Evolutionary conservation across 1,140 invertebrate species (phyloP).

Genomic region (Drosophila malerkotliana): DNA sequence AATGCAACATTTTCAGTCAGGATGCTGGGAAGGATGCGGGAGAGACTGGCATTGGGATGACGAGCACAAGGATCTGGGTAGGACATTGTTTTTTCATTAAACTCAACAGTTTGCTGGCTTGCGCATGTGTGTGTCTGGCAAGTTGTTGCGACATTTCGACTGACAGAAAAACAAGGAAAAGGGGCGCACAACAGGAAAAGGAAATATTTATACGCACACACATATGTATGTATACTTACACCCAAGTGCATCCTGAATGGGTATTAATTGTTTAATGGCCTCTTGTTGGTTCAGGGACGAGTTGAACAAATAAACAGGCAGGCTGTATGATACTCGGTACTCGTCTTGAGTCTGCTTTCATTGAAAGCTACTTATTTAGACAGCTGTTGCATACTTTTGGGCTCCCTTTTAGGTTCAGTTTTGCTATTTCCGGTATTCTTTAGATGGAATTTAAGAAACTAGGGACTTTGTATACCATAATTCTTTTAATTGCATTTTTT

Average conservation of each 20-base stretch:
- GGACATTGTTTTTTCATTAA: conserved; percentile 21
- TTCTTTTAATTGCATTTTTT: no score
- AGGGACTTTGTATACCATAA: no score
- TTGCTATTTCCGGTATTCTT: no score
- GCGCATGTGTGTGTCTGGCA: conserved; percentile 11
- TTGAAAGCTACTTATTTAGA: neutral
- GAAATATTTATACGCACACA: neutral
- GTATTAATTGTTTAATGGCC: conserved; percentile 18
- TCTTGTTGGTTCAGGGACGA: neutral
- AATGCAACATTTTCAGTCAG: conserved; percentile 21
- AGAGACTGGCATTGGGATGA: neutral
- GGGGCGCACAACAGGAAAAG: neutral
- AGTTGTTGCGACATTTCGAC: conserved; percentile 36
- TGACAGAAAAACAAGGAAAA: conserved; percentile 22
- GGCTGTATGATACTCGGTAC: neutral
- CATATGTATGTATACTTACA: neutral
- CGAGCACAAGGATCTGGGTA: neutral
- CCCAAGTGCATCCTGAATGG: neutral
- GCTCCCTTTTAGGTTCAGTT: no score
- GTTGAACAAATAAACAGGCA: neutral
- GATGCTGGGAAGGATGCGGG: neutral
- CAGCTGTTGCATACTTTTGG: neutral
- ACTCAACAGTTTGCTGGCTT: neutral
- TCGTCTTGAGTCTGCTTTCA: neutral
- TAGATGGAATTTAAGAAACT: no score